Evolutionary conservation across 2,888 invertebrate genomes (phyloP), one percentile per base, ranked within the genome.

Genomic region (Drosophila niveifrons): DNA sequence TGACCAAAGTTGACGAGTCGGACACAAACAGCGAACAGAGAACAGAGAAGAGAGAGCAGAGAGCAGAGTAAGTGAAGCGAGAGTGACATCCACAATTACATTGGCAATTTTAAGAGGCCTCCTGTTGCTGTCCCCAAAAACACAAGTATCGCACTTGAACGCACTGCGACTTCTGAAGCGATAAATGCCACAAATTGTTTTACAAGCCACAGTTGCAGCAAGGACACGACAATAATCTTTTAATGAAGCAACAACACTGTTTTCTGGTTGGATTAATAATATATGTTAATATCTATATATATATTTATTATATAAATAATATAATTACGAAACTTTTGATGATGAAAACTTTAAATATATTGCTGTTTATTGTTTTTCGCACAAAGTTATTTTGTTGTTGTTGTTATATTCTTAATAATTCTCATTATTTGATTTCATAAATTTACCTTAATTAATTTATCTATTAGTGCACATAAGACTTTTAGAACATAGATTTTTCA

Each of bases 51-150:
- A n/a, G n/a, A n/a, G n/a, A n/a, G n/a, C n/a, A 1, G 13, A 44
- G 61, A 53, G 56, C 55, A 55, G 28, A 15, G 11, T 36, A 2
- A 41, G 39, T 28, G 9, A 15, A 17, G 34, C 18, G 18, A 28
- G 48, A 28, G 23, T 31, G 31, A 55, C 34, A 46, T 41, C 39
- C 66, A 64, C 70, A 70, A 74, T 75, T 75, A 64, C 74, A 65
- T 46, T 50, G 53, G 46, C 64, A 50, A 67, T 78, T 66, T 39
- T 46, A 50, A 34, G 39, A n/a, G 55, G 6, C 17, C 18, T 17
- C 57, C 17, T 44, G 39, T 7, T 61, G 34, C 52, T 50, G 41
- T 57, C 76, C 29, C 43, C n/a, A 36, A 72, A 57, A 23, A 23
- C 56, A 29, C 46, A 44, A 52, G 15, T 17, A 44, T 44, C 55